phyloP scores from a whole-genome alignment of 2,888 invertebrate genomes.

The Folsomia candida region DNA sequence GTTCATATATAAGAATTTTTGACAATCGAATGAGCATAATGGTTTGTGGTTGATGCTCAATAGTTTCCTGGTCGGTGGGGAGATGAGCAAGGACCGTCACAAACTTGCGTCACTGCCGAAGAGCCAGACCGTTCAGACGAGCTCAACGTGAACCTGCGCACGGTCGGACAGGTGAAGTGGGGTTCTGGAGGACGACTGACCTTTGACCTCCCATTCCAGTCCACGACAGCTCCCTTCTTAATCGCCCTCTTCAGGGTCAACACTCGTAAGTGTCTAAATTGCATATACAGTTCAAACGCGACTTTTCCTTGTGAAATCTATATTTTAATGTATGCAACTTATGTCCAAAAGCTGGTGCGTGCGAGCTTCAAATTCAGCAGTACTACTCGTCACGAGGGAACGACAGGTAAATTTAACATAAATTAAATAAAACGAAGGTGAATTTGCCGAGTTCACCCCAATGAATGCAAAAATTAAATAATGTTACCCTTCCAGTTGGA shows the following conservation, averaged over 20 bases:
- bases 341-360: not conserved
- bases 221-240: not conserved
- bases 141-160: not conserved
- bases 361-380: conserved; percentile 1
- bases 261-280: not conserved
- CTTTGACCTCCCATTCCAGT: not conserved
- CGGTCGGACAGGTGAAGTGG: not conserved
- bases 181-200: not conserved
- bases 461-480: no score
- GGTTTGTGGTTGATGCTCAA: not conserved
- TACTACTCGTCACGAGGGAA: conserved; percentile 1
- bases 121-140: not conserved
- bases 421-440: no score
- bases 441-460: no score
- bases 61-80: not conserved
- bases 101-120: not conserved
- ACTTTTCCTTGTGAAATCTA: not conserved
- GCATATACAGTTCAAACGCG: no score
- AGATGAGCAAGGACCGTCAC: not conserved
- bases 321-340: no score
- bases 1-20: no score
- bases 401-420: no score
- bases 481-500: no score
- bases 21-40: no score
- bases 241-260: not conserved